Evolutionary conservation across 2,888 invertebrate species (phyloP).

Genomic region (Troides helena): DNA sequence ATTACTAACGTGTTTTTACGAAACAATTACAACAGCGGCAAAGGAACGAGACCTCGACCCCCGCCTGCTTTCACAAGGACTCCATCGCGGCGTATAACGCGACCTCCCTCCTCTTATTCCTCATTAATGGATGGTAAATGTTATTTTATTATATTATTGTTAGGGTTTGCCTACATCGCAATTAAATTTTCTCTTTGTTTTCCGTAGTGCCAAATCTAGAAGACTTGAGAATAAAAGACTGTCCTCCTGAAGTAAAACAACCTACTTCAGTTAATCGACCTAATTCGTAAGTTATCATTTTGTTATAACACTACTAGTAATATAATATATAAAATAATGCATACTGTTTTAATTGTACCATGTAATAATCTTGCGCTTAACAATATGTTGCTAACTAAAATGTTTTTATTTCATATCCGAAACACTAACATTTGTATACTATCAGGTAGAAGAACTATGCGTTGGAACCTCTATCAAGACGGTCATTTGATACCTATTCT

Average conservation of each 20-base stretch:
- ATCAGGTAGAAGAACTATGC: no score
- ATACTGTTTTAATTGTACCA: no score
- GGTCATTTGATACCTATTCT: no score
- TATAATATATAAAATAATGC: no score
- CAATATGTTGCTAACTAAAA: background rate
- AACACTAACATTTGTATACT: background rate
- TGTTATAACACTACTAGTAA: conserved; percentile 10
- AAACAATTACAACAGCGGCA: conserved; percentile 64
- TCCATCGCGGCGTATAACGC: conserved; percentile 87
- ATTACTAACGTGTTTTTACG: background rate
- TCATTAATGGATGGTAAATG: conserved; percentile 68
- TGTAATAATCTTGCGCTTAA: no score
- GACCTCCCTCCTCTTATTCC: conserved; percentile 73
- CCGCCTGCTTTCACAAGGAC: conserved; percentile 89
- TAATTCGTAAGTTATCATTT: conserved; percentile 66
- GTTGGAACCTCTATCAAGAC: no score
- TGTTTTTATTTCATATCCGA: background rate
- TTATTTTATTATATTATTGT: conserved; percentile 25
- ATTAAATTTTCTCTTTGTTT: conserved; percentile 28
- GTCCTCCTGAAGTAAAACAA: conserved; percentile 73
- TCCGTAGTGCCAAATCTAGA: conserved; percentile 73
- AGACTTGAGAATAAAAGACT: conserved; percentile 80
- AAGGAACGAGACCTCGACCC: conserved; percentile 80
- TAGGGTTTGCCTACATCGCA: background rate
- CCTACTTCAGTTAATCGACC: conserved; percentile 76